Percentiles rank a stretch among this genome's conserved stretches.
Evolutionary conservation across 2,888 invertebrate genomes (phyloP).

Genomic region (Elmis aenea): DNA sequence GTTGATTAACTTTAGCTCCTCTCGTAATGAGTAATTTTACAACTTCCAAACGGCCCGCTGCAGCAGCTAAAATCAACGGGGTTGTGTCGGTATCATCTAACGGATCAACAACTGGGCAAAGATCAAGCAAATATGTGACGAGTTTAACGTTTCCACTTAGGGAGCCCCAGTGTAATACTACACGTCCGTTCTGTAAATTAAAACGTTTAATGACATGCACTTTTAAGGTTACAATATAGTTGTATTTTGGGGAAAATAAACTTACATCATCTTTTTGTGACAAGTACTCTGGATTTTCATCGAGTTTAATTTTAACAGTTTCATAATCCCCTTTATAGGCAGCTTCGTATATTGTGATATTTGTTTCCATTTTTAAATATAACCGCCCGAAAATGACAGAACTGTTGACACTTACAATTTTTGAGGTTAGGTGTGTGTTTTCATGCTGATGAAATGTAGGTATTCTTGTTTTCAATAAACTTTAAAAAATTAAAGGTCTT

Average conservation of each 20-base stretch:
- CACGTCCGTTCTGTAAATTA: constrained; percentile 65
- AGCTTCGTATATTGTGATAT: constrained; percentile 54
- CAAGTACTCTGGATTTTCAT: constrained; percentile 51
- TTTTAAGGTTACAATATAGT: constrained; percentile 5
- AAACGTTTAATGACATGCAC: constrained; percentile 9
- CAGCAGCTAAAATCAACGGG: constrained; percentile 73
- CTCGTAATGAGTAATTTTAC: constrained; percentile 61
- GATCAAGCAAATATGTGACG: constrained; percentile 62
- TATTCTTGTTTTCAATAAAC: no score
- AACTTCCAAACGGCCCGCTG: constrained; percentile 67
- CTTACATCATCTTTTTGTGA: constrained; percentile 51
- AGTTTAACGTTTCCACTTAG: constrained; percentile 72
- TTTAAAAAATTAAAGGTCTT: no score
- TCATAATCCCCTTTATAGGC: constrained; percentile 70
- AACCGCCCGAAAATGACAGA: no score
- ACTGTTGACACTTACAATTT: no score
- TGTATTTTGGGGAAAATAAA: constrained; percentile 22
- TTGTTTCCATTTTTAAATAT: no score
- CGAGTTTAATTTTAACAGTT: constrained; percentile 58
- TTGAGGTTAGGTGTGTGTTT: no score
- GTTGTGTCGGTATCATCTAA: constrained; percentile 72
- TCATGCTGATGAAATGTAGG: no score
- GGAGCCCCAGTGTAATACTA: constrained; percentile 76
- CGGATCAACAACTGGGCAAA: constrained; percentile 63
- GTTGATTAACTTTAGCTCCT: constrained; percentile 69